phyloP scores from a whole-genome alignment of 2,888 invertebrate species.

The Agrochola lota region DNA sequence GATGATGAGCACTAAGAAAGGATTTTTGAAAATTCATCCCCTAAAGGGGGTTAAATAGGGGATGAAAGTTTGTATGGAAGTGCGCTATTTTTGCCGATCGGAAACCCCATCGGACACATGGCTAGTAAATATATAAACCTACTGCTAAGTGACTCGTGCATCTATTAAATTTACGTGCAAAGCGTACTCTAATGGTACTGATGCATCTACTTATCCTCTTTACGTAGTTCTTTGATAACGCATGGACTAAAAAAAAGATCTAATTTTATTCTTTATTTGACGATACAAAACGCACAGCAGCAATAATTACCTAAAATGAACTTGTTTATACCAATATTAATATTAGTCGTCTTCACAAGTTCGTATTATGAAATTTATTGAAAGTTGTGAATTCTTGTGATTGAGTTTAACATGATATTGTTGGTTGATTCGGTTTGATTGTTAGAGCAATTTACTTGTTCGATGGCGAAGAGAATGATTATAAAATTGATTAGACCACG shows the following conservation, averaged over 20 bases:
- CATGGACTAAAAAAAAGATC: too few species aligned
- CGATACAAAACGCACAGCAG: background rate
- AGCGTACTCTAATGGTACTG: background rate
- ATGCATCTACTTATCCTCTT: background rate
- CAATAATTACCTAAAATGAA: constrained; percentile 30
- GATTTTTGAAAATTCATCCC: background rate
- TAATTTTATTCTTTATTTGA: background rate
- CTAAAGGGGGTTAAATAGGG: too few species aligned
- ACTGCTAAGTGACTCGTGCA: too few species aligned
- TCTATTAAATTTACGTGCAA: background rate
- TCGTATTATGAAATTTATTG: constrained; percentile 51
- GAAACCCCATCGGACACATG: background rate
- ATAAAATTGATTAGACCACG: constrained; percentile 51
- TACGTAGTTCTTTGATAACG: background rate
- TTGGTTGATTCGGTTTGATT: constrained; percentile 50
- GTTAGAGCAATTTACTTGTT: constrained; percentile 44
- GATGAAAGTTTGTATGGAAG: background rate
- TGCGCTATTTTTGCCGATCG: background rate
- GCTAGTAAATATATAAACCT: too few species aligned
- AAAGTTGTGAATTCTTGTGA: constrained; percentile 53
- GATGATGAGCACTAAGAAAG: background rate
- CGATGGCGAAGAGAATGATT: constrained; percentile 40
- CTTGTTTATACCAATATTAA: constrained; percentile 38
- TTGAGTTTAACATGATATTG: constrained; percentile 53
- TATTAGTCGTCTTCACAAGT: constrained; percentile 37